Percentiles rank a stretch among this genome's conserved stretches.
Evolutionary conservation across 2,888 invertebrate species (phyloP).

Genomic region (Andricus curvator): DNA sequence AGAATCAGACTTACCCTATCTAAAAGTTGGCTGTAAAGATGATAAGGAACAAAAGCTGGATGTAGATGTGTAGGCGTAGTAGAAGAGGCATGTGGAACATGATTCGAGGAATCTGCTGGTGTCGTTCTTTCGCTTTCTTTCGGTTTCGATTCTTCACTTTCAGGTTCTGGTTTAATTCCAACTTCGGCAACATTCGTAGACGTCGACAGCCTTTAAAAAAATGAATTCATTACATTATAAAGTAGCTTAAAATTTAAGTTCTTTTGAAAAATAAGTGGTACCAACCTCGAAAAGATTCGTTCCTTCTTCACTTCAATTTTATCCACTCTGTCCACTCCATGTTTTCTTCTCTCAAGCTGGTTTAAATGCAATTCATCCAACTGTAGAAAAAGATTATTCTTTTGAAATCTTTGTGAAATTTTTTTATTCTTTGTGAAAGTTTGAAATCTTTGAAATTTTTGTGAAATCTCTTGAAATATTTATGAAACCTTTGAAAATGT

Average conservation of each 20-base stretch:
- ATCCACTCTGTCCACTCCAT: constrained; percentile 65
- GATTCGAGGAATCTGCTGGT: constrained; percentile 57
- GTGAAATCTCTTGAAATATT: too few species aligned
- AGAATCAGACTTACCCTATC: constrained; percentile 68
- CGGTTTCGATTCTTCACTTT: constrained; percentile 63
- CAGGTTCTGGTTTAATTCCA: constrained; percentile 60
- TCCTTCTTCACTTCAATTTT: constrained; percentile 70
- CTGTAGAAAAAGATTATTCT: constrained; percentile 53
- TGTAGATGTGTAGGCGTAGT: constrained; percentile 55
- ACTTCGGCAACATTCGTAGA: constrained; percentile 60
- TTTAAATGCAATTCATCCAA: constrained; percentile 74
- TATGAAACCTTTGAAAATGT: too few species aligned
- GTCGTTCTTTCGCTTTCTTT: constrained; percentile 65
- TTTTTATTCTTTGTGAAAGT: too few species aligned
- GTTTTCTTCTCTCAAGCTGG: constrained; percentile 73
- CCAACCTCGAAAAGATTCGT: constrained; percentile 62
- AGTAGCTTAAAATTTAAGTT: background rate
- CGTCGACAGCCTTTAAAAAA: constrained; percentile 53
- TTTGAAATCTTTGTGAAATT: too few species aligned
- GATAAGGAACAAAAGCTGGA: constrained; percentile 73
- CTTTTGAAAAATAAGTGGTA: background rate
- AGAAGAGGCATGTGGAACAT: constrained; percentile 40
- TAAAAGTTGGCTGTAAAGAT: constrained; percentile 72
- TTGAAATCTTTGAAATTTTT: too few species aligned
- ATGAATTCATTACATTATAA: background rate